Percentiles rank a stretch among this genome's conserved stretches.
phyloP scores from a whole-genome alignment of 2,888 invertebrate species.

The Pseudococcus jackbeardsleyi region DNA sequence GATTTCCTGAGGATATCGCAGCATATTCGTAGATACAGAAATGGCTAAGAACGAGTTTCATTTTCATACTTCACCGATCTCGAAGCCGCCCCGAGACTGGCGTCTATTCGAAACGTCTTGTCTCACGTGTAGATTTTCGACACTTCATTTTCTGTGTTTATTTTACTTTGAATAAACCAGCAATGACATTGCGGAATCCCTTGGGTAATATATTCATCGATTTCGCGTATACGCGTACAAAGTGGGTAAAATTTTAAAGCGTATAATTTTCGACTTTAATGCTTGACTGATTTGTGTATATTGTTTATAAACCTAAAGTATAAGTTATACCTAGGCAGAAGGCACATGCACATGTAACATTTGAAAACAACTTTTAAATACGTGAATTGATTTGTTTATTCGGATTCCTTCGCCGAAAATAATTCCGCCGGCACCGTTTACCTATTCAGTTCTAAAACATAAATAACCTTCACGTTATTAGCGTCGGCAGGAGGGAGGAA shows the following conservation, averaged over 20 bases:
- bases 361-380: no score
- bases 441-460: not conserved
- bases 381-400: not conserved
- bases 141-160: conserved; percentile 6
- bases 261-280: not conserved
- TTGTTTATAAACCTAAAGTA: no score
- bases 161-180: not conserved
- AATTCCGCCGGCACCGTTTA: not conserved
- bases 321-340: no score
- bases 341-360: no score
- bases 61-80: no score
- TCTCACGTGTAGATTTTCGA: not conserved
- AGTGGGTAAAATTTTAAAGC: not conserved
- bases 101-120: no score
- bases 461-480: not conserved
- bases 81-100: no score
- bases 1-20: not conserved
- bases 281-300: not conserved
- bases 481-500: not conserved
- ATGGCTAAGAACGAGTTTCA: no score
- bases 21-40: not conserved
- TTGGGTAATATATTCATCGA: conserved; percentile 14
- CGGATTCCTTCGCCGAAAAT: not conserved
- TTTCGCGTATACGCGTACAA: not conserved
- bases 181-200: not conserved